Percentiles rank a stretch among this genome's conserved stretches.
Conservation (phyloP, 2,113 vertebrate genomes). For the Psettodes erumei region DNA sequence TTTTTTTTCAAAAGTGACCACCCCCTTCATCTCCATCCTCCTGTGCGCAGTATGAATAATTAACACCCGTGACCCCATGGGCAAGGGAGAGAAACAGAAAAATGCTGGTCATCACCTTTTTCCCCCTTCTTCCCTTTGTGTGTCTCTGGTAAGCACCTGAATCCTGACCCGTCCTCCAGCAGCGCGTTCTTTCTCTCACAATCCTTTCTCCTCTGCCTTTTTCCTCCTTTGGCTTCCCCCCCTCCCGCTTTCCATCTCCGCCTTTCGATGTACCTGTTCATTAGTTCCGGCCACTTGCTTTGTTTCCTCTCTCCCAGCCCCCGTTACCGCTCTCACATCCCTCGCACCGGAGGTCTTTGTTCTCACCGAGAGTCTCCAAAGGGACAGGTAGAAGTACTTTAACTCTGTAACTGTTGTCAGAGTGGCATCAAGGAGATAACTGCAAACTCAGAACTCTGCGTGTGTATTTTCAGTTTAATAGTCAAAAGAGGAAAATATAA, state of each 20-base stretch:
- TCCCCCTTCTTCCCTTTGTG: conserved; percentile 1
- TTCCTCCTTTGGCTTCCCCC: neutral
- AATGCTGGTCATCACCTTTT: conserved; percentile 49
- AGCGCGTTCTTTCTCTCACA: conserved; percentile 1
- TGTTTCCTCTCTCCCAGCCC: conserved; percentile 43
- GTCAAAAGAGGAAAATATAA: neutral
- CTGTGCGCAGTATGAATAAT: conserved; percentile 48
- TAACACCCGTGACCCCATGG: conserved; percentile 33
- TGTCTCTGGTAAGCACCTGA: conserved; percentile 10
- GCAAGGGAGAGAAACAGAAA: conserved; percentile 27
- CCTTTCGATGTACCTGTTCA: conserved; percentile 48
- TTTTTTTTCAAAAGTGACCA: conserved; percentile 43
- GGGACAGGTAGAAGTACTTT: conserved; percentile 57
- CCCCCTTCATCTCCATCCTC: conserved; percentile 34
- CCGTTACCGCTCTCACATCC: conserved; percentile 35
- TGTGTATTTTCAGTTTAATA: neutral
- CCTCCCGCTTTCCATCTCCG: neutral
- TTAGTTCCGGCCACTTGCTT: conserved; percentile 59
- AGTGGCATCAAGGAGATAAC: conserved; percentile 45
- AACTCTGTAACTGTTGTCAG: conserved; percentile 52
- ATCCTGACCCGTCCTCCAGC: conserved; percentile 20
- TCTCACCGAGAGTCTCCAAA: conserved; percentile 46
- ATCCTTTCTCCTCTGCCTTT: neutral
- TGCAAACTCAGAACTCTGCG: conserved; percentile 37
- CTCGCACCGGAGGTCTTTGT: conserved; percentile 62